phyloP scores from a whole-genome alignment of 2,113 vertebrate species.

The Alectura lathami region DNA sequence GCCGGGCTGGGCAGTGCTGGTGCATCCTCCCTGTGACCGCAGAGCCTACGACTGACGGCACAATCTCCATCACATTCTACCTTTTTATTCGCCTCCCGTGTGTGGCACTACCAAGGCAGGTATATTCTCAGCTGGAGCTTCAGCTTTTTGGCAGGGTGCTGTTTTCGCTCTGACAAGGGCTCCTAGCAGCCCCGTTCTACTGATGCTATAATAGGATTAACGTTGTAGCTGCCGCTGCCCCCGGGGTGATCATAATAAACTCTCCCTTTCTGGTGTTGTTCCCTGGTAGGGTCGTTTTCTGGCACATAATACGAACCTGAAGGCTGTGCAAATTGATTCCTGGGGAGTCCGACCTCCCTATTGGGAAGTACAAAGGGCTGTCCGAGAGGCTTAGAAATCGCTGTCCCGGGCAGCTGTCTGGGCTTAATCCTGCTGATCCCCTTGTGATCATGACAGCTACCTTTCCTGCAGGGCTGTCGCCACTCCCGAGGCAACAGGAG shows the following conservation, averaged over 20 bases:
- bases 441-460: neutral
- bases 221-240: neutral
- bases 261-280: neutral
- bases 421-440: slow-evolving; percentile 12
- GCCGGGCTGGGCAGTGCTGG: neutral
- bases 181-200: neutral
- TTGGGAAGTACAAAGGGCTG: slow-evolving; percentile 4
- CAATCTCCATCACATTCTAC: neutral
- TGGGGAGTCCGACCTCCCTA: neutral
- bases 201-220: slow-evolving; percentile 32
- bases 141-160: neutral
- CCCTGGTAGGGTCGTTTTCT: neutral
- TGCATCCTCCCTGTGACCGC: neutral
- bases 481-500: accelerated
- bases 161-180: neutral
- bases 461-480: neutral
- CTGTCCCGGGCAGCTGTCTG: neutral
- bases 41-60: neutral
- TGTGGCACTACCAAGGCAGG: accelerated
- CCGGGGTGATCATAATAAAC: neutral
- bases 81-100: neutral
- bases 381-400: neutral
- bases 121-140: accelerated
- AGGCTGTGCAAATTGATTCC: slow-evolving; percentile 46
- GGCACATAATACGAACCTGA: neutral